Percentiles rank a stretch among this genome's conserved stretches.
These are phyloP conservation scores for Gallinago undulata DNA, from an alignment of 2,113 vertebrate genomes.

Conservation along the genomic window DNA sequence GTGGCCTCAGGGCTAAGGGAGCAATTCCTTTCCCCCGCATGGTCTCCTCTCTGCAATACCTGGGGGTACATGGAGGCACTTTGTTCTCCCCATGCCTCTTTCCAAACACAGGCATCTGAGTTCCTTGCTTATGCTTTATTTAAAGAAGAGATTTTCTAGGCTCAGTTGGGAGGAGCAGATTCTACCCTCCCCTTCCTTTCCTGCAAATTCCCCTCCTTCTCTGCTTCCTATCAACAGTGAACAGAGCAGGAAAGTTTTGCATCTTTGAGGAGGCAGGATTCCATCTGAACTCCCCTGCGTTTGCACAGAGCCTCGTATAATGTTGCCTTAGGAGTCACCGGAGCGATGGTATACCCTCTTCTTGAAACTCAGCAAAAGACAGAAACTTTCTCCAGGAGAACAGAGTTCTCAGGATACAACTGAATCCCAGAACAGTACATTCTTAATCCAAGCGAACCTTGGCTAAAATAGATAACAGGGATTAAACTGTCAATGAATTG, in stretches of 20 bases:
- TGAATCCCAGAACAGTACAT: background rate
- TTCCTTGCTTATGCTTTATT: background rate
- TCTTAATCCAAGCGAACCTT: background rate
- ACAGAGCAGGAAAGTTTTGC: background rate
- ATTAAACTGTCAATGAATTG: background rate
- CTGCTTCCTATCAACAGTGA: background rate
- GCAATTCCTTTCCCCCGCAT: background rate
- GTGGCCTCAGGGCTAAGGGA: background rate
- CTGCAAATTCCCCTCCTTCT: background rate
- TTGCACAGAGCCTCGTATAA: background rate
- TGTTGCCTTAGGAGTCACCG: background rate
- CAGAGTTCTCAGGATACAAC: background rate
- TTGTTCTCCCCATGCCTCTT: background rate
- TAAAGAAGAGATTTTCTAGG: background rate
- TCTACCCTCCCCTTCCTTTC: background rate
- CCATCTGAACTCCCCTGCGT: background rate
- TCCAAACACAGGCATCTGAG: background rate
- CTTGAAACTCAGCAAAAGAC: background rate
- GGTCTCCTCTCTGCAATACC: background rate
- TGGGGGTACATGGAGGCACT: background rate
- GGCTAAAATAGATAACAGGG: background rate
- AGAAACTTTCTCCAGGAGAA: background rate
- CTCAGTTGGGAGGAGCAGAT: background rate
- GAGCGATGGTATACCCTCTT: background rate
- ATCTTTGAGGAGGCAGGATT: background rate